These are phyloP conservation scores for Halotydeus destructor DNA, from an alignment of 1,140 invertebrate species.

Conservation along the genomic window DNA sequence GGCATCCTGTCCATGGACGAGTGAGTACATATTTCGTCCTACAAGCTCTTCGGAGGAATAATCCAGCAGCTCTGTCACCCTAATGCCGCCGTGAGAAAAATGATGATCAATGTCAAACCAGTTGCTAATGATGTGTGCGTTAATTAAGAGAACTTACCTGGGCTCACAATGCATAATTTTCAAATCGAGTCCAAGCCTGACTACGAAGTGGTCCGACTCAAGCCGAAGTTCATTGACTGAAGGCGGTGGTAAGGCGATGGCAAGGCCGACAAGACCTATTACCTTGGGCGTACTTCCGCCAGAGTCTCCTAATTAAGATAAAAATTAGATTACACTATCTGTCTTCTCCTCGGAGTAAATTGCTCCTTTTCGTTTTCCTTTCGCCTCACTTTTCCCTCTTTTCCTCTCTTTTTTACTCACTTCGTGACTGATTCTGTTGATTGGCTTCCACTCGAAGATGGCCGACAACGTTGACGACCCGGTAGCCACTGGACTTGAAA, in stretches of 20 bases:
- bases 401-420: not conserved
- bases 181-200: slow-evolving; percentile 82
- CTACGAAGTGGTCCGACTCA: slow-evolving; percentile 91
- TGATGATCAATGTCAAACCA: not conserved
- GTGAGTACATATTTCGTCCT: slow-evolving; percentile 73
- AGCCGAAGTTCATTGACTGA: slow-evolving; percentile 88
- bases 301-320: not conserved
- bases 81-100: slow-evolving; percentile 23
- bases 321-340: not conserved
- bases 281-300: slow-evolving; percentile 6
- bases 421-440: slow-evolving; percentile 1
- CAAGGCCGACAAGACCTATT: slow-evolving; percentile 75
- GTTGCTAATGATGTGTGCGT: not conserved
- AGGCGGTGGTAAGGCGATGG: slow-evolving; percentile 81
- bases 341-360: not conserved
- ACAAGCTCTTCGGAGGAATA: slow-evolving; percentile 80
- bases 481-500: slow-evolving; percentile 90
- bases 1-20: slow-evolving; percentile 86
- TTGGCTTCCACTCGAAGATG: slow-evolving; percentile 12
- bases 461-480: slow-evolving; percentile 35
- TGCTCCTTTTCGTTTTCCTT: not conserved
- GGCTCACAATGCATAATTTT: slow-evolving; percentile 90
- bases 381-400: not conserved
- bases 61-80: slow-evolving; percentile 75
- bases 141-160: slow-evolving; percentile 37